Evolutionary conservation across 2,797 vertebrate species (phyloP).

Genomic region (Danio kyathit): DNA sequence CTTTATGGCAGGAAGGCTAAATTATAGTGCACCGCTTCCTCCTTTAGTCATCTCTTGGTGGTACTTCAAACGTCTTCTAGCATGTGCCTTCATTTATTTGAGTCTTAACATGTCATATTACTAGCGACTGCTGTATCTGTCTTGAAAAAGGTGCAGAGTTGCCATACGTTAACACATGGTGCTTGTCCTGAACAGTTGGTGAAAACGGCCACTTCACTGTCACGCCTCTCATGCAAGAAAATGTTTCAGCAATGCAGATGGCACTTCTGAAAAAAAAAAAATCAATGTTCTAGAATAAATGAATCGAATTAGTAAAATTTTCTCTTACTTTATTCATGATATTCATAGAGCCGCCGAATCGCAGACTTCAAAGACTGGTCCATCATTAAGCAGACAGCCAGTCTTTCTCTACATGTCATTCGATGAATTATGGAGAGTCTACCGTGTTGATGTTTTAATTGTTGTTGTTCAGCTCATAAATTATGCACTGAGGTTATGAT

Average conservation of each 20-base stretch:
- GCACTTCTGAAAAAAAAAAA: slow-evolving; percentile 22
- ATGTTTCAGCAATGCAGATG: slow-evolving; percentile 44
- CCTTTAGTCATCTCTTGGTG: not conserved
- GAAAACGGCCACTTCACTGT: slow-evolving; percentile 3
- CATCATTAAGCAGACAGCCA: slow-evolving; percentile 74
- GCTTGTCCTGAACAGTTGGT: slow-evolving; percentile 45
- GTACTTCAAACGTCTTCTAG: slow-evolving; percentile 9
- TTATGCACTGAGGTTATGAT: slow-evolving; percentile 65
- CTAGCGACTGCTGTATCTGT: not conserved
- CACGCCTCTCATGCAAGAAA: slow-evolving; percentile 24
- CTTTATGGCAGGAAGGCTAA: slow-evolving; percentile 60
- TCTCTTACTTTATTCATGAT: slow-evolving; percentile 73
- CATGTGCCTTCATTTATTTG: not conserved
- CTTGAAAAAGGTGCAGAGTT: slow-evolving; percentile 2
- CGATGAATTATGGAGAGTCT: slow-evolving; percentile 76
- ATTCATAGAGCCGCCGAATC: slow-evolving; percentile 68
- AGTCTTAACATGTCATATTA: slow-evolving; percentile 26
- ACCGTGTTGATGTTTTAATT: slow-evolving; percentile 77
- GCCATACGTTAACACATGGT: slow-evolving; percentile 35
- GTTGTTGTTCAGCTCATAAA: slow-evolving; percentile 66
- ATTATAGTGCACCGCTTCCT: not conserved
- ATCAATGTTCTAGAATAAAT: slow-evolving; percentile 45
- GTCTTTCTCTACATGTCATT: slow-evolving; percentile 67
- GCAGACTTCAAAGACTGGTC: slow-evolving; percentile 76
- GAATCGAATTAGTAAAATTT: slow-evolving; percentile 54